Evolutionary conservation across 1,140 invertebrate species (phyloP).

Genomic region (Pseudomyrmex dendroicus): DNA sequence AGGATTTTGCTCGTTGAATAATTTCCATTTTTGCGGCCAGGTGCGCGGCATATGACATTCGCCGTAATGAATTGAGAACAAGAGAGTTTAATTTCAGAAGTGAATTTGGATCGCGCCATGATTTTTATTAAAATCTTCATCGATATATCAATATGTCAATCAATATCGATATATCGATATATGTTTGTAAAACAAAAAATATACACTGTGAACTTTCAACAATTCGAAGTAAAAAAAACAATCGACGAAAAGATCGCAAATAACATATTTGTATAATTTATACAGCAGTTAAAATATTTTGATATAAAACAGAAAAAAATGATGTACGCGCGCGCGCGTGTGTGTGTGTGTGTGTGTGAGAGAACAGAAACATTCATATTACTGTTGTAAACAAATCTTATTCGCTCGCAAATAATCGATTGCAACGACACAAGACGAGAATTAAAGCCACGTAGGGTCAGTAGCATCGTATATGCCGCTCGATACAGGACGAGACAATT

Average conservation of each 20-base stretch:
- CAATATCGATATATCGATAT: neutral
- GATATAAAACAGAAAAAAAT: neutral
- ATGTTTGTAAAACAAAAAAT: no score
- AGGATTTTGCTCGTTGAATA: constrained; percentile 54
- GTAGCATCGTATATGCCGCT: constrained; percentile 62
- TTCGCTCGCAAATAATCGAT: constrained; percentile 34
- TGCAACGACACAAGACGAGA: constrained; percentile 41
- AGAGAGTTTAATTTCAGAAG: constrained; percentile 33
- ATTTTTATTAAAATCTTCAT: constrained; percentile 4
- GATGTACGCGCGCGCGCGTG: no score
- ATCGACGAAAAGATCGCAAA: neutral
- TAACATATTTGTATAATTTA: no score
- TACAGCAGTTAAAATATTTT: neutral
- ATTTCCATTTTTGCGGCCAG: constrained; percentile 50
- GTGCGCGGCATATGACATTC: constrained; percentile 21
- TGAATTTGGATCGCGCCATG: neutral
- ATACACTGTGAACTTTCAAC: neutral
- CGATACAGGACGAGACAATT: constrained; percentile 81
- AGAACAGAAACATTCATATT: neutral
- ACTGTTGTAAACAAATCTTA: neutral
- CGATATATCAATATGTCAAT: neutral
- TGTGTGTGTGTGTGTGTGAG: no score
- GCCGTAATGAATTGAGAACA: constrained; percentile 24
- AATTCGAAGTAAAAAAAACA: neutral
- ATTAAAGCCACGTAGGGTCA: constrained; percentile 65